Percentiles rank a stretch among this genome's conserved stretches.
Evolutionary conservation across 1,140 invertebrate genomes (phyloP).

Genomic region (Bombyx mandarina): DNA sequence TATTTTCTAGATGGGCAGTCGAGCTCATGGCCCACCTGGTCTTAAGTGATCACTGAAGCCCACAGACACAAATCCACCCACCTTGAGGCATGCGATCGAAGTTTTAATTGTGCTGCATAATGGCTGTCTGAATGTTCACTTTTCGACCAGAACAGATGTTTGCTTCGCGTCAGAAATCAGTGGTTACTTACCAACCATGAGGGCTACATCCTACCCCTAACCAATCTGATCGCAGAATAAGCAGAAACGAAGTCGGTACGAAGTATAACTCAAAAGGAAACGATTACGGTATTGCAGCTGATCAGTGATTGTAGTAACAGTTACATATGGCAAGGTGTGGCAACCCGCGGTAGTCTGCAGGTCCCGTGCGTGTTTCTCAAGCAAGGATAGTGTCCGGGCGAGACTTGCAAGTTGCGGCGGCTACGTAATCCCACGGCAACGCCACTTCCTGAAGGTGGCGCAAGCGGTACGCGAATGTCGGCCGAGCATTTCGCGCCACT

Average conservation of each 20-base stretch:
- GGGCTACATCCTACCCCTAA: no score
- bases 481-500: conserved; percentile 68
- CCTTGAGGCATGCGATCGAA: no score
- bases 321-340: conserved; percentile 12
- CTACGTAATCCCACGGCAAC: conserved; percentile 61
- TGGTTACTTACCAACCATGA: no score
- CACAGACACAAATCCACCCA: no score
- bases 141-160: no score
- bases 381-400: conserved; percentile 22
- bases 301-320: conserved; percentile 7
- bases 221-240: no score
- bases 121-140: no score
- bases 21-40: no score
- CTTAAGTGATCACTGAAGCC: no score
- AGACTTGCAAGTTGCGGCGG: conserved; percentile 19
- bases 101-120: no score
- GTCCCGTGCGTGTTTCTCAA: conserved; percentile 26
- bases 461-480: conserved; percentile 65
- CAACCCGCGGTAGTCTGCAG: conserved; percentile 18
- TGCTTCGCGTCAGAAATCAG: no score
- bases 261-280: not conserved
- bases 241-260: not conserved
- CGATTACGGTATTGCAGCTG: conserved; percentile 1
- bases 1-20: no score
- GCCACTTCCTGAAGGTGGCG: conserved; percentile 67